These are phyloP conservation scores for Pseudachorutes palmiensis DNA, from an alignment of 1,140 invertebrate genomes.

Conservation along the genomic window DNA sequence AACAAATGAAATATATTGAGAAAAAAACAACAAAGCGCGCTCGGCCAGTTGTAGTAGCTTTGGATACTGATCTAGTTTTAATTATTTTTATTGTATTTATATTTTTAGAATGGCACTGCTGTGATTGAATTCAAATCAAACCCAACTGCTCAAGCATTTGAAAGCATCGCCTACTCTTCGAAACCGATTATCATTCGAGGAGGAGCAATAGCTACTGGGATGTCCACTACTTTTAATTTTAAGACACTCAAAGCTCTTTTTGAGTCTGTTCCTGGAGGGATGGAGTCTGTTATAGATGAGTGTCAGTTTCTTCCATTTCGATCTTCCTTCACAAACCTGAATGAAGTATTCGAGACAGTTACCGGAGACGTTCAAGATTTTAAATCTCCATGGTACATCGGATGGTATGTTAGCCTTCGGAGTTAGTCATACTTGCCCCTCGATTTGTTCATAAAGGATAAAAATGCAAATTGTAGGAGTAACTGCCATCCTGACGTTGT, in stretches of 20 bases:
- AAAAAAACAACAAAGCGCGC: no score
- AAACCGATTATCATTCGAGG: slow-evolving; percentile 70
- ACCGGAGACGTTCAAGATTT: slow-evolving; percentile 23
- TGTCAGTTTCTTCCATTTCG: slow-evolving; percentile 52
- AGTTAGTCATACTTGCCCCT: no score
- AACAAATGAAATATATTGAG: no score
- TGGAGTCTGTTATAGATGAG: slow-evolving; percentile 42
- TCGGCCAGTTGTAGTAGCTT: no score
- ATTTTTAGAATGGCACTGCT: not conserved
- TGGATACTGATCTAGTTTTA: not conserved
- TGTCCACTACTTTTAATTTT: slow-evolving; percentile 45
- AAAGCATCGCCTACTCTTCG: slow-evolving; percentile 61
- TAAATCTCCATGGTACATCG: slow-evolving; percentile 48
- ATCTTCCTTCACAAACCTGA: slow-evolving; percentile 45
- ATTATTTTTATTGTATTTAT: not conserved
- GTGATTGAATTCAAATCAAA: slow-evolving; percentile 25
- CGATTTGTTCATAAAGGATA: no score
- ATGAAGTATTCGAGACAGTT: slow-evolving; percentile 44
- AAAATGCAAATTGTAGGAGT: slow-evolving; percentile 44
- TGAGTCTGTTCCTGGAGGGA: slow-evolving; percentile 41
- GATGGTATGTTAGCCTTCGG: slow-evolving; percentile 44
- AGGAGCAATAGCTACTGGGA: slow-evolving; percentile 48
- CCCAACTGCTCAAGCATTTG: slow-evolving; percentile 53
- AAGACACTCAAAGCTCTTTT: slow-evolving; percentile 44
- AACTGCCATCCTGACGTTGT: slow-evolving; percentile 48